Base-by-base conservation (phyloP, 2,888 invertebrate genomes). In the Desoria tigrina region DNA sequence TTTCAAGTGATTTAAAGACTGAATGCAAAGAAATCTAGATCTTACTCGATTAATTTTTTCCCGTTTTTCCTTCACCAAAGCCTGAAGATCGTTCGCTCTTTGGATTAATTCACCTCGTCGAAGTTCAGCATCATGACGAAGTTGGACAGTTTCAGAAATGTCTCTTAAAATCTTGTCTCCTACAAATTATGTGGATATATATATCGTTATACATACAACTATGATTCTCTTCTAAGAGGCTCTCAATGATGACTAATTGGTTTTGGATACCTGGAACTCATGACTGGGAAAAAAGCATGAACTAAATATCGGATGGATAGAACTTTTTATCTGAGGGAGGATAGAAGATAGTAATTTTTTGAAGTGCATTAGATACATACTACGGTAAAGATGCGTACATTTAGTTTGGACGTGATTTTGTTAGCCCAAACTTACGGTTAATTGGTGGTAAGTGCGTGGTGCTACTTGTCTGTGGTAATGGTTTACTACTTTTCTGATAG, bases 11-110 rank as follows among this genome's bases (percentile, higher is more conserved):
- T 32, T 32, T 4, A 32, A 32, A 32, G 32, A 7, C 32, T 32
- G 32, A 32, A 32, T 32, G 11, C 11, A 7, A 4, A 32, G 11
- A 11, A 32, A 32, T 32, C 32, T 4, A 45, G n/a, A 45, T 45
- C 56, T 73, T 76, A 77, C 77, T 68, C 76, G 71, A 68, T 71
- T 75, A 53, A 77, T 74, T 70, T 76, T 77, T 56, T 77, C 77
- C 56, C 76, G 69, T 61, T 76, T 77, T 61, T 76, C 77, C 61
- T 77, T 76, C 57, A 77, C 73, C 65, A 74, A 50, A 27, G 72
- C 67, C 60, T 77, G 76, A 37, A 77, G 69, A 69, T 77, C 76
- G 63, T 75, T 77, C 62, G 76, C 77, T 63, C 74, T 59, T 55
- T 77, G 76, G 11, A 77, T 72, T 54, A 77, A 66, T 42, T 76